Conservation (phyloP, 2,888 invertebrate species). For the Lochmaea crataegi region DNA sequence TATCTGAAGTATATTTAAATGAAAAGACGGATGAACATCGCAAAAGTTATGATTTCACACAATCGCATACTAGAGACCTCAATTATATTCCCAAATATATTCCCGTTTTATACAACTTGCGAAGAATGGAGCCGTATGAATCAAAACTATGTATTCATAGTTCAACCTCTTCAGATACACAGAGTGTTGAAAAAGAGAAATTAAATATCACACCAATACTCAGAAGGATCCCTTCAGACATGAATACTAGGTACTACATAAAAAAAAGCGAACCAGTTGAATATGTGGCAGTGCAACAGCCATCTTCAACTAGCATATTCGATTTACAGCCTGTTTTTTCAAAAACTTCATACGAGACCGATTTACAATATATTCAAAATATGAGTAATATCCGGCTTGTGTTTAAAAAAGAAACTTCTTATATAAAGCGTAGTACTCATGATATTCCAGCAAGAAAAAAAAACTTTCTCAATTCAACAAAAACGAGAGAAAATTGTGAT, state of each 20-base stretch:
- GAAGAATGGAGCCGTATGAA: constrained; percentile 2
- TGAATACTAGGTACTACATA: neutral
- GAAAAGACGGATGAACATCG: neutral
- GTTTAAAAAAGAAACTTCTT: neutral
- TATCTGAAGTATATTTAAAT: neutral
- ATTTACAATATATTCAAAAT: neutral
- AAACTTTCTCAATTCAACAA: no score
- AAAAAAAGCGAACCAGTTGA: neutral
- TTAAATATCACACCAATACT: neutral
- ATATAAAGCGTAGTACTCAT: neutral
- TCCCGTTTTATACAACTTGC: neutral
- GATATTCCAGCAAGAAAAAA: neutral
- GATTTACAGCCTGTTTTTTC: neutral
- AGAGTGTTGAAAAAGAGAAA: neutral
- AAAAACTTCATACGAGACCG: constrained; percentile 5
- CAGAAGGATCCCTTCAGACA: neutral
- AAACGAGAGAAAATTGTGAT: neutral
- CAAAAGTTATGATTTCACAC: neutral
- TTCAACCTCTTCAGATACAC: neutral
- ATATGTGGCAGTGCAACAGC: neutral
- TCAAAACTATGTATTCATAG: constrained; percentile 3
- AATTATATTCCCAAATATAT: neutral
- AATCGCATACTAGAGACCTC: neutral
- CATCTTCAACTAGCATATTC: neutral
- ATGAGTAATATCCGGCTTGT: neutral